phyloP scores from a whole-genome alignment of 2,797 vertebrate species.

The Cuniculus paca region DNA sequence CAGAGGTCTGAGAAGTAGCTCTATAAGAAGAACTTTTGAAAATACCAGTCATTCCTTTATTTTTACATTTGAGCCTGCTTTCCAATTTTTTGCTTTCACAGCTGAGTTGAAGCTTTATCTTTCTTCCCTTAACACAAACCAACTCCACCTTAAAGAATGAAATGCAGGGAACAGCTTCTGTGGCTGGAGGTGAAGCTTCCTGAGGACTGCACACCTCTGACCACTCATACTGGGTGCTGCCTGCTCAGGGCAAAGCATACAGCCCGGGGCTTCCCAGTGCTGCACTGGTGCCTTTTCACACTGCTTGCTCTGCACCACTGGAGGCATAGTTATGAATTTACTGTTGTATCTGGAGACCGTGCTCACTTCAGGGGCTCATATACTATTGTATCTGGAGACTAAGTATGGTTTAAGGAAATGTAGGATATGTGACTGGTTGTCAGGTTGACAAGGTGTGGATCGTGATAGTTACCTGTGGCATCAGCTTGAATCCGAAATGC shows the following conservation, averaged over 20 bases:
- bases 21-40: neutral
- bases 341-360: too few species aligned
- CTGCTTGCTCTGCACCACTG: neutral
- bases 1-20: neutral
- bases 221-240: too few species aligned
- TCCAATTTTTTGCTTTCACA: neutral
- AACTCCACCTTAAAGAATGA: conserved; percentile 6
- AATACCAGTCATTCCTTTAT: neutral
- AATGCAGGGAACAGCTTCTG: neutral
- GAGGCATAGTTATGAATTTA: too few species aligned
- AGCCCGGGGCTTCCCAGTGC: neutral
- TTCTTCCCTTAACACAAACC: conserved; percentile 19
- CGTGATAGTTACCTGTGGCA: too few species aligned
- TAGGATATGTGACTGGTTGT: too few species aligned
- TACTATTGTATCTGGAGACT: too few species aligned
- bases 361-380: too few species aligned
- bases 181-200: neutral
- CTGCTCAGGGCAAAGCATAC: neutral
- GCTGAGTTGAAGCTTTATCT: neutral
- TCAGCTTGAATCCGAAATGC: too few species aligned
- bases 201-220: neutral
- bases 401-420: too few species aligned
- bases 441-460: too few species aligned
- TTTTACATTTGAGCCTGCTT: neutral
- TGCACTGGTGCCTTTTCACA: neutral